Evolutionary conservation across 2,888 invertebrate genomes (phyloP).

Genomic region (Nomada ruficornis): DNA sequence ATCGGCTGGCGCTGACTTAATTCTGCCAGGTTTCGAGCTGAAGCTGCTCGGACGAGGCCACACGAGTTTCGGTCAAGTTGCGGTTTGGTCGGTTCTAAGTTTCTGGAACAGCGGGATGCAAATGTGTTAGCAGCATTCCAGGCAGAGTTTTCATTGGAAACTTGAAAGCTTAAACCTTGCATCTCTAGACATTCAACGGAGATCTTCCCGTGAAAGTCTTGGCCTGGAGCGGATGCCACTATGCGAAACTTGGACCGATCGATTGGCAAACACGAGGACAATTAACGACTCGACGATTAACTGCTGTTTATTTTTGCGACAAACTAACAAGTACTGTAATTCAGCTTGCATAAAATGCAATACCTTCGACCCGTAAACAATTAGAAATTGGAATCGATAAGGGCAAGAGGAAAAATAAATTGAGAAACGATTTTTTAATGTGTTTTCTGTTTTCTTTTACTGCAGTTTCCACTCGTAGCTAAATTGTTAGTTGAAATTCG

Average conservation of each 20-base stretch:
- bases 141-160: constrained; percentile 69
- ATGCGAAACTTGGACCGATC: constrained; percentile 23
- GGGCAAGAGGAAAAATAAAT: too few relatives aligned
- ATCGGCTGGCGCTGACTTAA: constrained; percentile 66
- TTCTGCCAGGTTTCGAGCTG: constrained; percentile 55
- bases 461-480: too few relatives aligned
- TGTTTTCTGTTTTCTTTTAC: too few relatives aligned
- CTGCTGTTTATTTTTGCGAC: neutral
- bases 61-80: constrained; percentile 70
- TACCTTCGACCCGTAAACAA: neutral
- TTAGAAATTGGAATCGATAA: neutral
- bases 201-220: constrained; percentile 26
- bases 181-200: constrained; percentile 10
- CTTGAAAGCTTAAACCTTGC: constrained; percentile 41
- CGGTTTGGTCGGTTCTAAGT: constrained; percentile 63
- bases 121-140: constrained; percentile 74
- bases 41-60: constrained; percentile 58
- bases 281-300: constrained; percentile 11
- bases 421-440: too few relatives aligned
- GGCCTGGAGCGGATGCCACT: constrained; percentile 6
- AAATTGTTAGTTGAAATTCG: too few relatives aligned
- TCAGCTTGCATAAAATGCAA: neutral
- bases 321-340: neutral
- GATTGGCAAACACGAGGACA: constrained; percentile 40
- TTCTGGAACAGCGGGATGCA: constrained; percentile 66